Evolutionary conservation across 2,113 vertebrate genomes (phyloP).

Genomic region (Hemibagrus wyckioides): DNA sequence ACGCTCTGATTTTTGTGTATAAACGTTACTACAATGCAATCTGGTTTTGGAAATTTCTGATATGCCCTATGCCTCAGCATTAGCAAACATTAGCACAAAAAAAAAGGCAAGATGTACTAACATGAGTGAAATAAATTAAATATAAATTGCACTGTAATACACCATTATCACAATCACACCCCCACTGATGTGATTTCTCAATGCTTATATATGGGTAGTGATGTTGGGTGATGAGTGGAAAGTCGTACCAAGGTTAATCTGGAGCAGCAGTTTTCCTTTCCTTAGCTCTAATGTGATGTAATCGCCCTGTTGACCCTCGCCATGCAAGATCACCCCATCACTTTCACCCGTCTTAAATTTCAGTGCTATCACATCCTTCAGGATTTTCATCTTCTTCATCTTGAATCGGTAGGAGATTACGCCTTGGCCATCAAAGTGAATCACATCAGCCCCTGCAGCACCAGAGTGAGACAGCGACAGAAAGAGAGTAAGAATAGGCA

Average conservation of each 20-base stretch:
- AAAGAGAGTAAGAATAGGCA: neutral
- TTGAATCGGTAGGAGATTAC: conserved; percentile 83
- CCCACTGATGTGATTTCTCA: neutral
- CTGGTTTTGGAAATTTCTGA: neutral
- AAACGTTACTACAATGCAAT: neutral
- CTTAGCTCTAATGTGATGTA: conserved; percentile 57
- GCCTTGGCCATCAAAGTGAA: conserved; percentile 28
- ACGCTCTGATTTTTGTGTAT: neutral
- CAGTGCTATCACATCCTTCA: conserved; percentile 61
- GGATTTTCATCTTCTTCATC: conserved; percentile 68
- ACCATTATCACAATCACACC: neutral
- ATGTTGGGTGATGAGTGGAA: neutral
- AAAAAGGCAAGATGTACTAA: neutral
- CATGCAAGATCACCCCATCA: conserved; percentile 92
- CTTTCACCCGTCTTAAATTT: conserved; percentile 97
- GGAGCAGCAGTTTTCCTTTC: conserved; percentile 15
- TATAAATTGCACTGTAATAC: neutral
- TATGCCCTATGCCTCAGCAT: neutral
- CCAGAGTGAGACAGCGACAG: conserved; percentile 53
- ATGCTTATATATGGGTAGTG: too few relatives aligned
- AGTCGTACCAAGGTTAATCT: conserved; percentile 26
- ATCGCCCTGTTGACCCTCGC: conserved; percentile 96
- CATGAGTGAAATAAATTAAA: neutral
- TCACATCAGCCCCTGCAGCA: conserved; percentile 44
- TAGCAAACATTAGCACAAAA: neutral